Evolutionary conservation across 2,797 vertebrate genomes (phyloP), one percentile per base, ranked within the genome.

Genomic region (Malacoctenus gilli): DNA sequence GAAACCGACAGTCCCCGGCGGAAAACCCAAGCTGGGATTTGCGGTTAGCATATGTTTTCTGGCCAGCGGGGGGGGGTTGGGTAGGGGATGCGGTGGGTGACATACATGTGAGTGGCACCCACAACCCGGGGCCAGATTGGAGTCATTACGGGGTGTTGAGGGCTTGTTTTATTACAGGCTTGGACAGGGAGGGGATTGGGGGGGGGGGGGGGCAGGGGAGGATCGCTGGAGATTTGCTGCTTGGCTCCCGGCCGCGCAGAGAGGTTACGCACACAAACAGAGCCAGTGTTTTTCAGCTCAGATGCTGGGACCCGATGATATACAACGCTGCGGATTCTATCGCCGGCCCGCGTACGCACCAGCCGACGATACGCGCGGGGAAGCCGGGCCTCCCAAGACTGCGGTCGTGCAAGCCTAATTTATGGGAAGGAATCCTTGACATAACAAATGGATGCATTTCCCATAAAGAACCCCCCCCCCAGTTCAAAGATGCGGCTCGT

Each of bases 121-220:
- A 74, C 79, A 85, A 78, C 71, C 70, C 30, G 0, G 43, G 73
- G 75, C 76, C 84, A 86, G 69, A 80, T 72, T 88, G 87, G 62
- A 88, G 69, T 85, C 84, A 85, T 89, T 88, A 85, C 59, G 22
- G 68, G 70, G 81, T 84, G 85, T 77, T 81, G 85, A 86, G 74
- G 84, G 73, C 61, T 80, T 73, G 73, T 82, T 89, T 91, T 86
- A 91, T 88, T 85, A 77, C 75, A 80, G 80, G 74, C 59, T 72
- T 75, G 74, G 43, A 75, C 73, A 37, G n/a, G n/a, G n/a, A n/a
- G n/a, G n/a, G n/a, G n/a, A n/a, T n/a, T n/a, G n/a, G n/a, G n/a
- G n/a, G n/a, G n/a, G n/a, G n/a, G n/a, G n/a, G n/a, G n/a, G n/a
- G n/a, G n/a, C n/a, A n/a, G 73, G 35, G 14, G 52, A 76, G 76